A percentile compares a stretch with the other conserved stretches of the same genome.
phyloP scores from a whole-genome alignment of 2,797 vertebrate genomes.

The Synaphobranchus kaupii region DNA sequence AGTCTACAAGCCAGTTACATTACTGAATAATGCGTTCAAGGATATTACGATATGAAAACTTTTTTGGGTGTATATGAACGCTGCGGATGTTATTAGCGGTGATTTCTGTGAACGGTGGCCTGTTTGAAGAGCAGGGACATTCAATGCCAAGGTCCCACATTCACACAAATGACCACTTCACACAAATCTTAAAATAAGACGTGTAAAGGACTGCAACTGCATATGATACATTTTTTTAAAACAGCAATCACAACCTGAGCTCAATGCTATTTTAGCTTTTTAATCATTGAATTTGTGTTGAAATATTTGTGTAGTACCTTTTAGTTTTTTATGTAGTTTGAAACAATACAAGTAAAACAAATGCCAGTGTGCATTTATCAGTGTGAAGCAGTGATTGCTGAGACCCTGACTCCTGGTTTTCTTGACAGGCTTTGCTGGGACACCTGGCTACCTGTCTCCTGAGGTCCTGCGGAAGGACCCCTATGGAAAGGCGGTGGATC shows the following conservation, averaged over 20 bases:
- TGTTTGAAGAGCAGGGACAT: background rate
- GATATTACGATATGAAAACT: background rate
- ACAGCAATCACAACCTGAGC: background rate
- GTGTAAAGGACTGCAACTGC: background rate
- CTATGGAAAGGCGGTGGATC: slow-evolving; percentile 93
- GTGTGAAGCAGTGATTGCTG: background rate
- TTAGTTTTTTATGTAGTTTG: background rate
- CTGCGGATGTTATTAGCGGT: background rate
- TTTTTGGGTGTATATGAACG: background rate
- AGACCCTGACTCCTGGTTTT: background rate
- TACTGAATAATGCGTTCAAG: background rate
- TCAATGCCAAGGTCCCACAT: background rate
- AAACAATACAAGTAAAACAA: background rate
- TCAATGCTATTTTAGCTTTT: background rate
- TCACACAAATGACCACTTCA: background rate
- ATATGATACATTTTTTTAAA: background rate
- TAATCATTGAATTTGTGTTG: background rate
- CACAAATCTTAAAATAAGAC: background rate
- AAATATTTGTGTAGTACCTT: background rate
- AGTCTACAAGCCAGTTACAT: background rate
- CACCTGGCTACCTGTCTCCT: slow-evolving; percentile 93
- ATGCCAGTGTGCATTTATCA: background rate
- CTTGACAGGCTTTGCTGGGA: slow-evolving; percentile 89
- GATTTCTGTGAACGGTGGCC: background rate
- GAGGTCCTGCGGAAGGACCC: slow-evolving; percentile 96